Evolutionary conservation across 2,797 vertebrate genomes (phyloP).

Genomic region (Mergus octosetaceus): DNA sequence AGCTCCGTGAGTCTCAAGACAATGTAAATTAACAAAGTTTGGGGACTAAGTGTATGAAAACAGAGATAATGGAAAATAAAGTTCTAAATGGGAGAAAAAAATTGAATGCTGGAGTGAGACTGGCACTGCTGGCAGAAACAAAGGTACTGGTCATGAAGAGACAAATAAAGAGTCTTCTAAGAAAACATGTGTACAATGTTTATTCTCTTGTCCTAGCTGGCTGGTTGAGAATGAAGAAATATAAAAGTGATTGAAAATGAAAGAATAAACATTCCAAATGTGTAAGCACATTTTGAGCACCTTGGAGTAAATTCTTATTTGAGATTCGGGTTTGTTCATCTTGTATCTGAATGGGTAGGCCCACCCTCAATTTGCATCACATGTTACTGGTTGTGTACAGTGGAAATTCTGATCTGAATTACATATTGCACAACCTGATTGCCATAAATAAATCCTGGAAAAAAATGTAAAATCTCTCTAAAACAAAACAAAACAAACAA

Average conservation of each 20-base stretch:
- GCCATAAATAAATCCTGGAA: conserved; percentile 10
- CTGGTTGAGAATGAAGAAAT: not conserved
- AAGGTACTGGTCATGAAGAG: not conserved
- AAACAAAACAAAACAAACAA: not conserved
- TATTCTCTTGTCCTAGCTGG: not conserved
- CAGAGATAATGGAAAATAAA: not conserved
- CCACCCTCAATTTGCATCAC: conserved; percentile 38
- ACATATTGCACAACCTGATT: not conserved
- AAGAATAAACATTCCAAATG: conserved; percentile 1
- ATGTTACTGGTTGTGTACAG: conserved; percentile 10
- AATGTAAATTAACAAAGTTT: not conserved
- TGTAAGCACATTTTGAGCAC: conserved; percentile 1
- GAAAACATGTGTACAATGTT: not conserved
- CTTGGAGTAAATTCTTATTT: not conserved
- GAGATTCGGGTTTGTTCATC: not conserved
- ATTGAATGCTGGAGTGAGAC: not conserved
- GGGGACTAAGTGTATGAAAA: not conserved
- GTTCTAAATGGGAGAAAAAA: not conserved
- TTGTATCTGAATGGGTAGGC: not conserved
- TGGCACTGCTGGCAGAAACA: not conserved
- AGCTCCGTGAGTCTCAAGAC: not conserved
- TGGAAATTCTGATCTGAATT: conserved; percentile 50
- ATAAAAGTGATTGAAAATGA: not conserved
- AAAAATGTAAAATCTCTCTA: not conserved
- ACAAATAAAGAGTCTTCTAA: not conserved